These are phyloP conservation scores for Drosophila paulistorum DNA, from an alignment of 1,140 invertebrate species.

Conservation along the genomic window DNA sequence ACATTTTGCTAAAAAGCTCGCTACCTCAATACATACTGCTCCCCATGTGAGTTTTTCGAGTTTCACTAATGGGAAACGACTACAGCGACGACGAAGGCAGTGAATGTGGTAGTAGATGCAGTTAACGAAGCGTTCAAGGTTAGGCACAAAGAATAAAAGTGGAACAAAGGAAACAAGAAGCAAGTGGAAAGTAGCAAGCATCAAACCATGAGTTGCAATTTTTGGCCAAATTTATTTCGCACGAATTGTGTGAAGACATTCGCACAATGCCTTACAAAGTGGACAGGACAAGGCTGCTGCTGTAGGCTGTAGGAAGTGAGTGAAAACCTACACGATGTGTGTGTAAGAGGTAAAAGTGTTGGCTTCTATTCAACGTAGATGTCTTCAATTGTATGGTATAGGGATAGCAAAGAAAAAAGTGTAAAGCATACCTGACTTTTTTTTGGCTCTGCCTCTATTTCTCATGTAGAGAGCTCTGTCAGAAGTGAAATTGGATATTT, in stretches of 20 bases:
- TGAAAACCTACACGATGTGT: neutral
- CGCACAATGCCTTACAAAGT: constrained; percentile 41
- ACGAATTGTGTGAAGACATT: constrained; percentile 62
- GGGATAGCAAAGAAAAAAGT: neutral
- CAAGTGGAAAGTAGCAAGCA: constrained; percentile 2
- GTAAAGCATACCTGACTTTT: neutral
- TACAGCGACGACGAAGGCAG: constrained; percentile 1
- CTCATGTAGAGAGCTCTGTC: neutral
- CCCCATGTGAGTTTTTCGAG: constrained; percentile 23
- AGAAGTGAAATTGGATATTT: constrained; percentile 2
- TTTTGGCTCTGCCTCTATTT: no score
- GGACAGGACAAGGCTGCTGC: constrained; percentile 23
- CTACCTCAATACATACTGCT: constrained; percentile 13
- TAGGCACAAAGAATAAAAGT: constrained; percentile 30
- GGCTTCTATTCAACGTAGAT: neutral
- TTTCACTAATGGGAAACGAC: constrained; percentile 12
- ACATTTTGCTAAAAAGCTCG: constrained; percentile 33
- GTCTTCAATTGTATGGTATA: neutral
- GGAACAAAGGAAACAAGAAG: constrained; percentile 15
- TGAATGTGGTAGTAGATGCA: constrained; percentile 52
- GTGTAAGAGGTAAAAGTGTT: constrained; percentile 1
- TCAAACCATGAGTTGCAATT: constrained; percentile 62
- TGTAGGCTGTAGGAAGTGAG: constrained; percentile 13
- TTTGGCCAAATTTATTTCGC: constrained; percentile 69
- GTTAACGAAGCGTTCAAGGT: constrained; percentile 70